phyloP scores from a whole-genome alignment of 2,113 vertebrate genomes.

The Poecilia latipinna region DNA sequence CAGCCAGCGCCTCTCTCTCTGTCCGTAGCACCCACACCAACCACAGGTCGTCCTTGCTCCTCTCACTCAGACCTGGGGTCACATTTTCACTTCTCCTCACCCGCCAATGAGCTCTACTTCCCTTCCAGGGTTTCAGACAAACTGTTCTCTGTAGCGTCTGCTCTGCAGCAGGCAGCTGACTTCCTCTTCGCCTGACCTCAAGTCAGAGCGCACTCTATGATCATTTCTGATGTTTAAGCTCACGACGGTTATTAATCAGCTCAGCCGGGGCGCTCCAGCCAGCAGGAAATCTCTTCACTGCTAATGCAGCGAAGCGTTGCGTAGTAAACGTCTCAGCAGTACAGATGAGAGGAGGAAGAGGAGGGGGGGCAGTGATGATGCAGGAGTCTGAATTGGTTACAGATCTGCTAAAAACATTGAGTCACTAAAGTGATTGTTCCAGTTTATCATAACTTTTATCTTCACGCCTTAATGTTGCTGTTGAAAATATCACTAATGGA shows the following conservation, averaged over 20 bases:
- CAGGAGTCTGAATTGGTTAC: slow-evolving; percentile 7
- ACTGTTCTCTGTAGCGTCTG: slow-evolving; percentile 13
- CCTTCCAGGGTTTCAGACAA: slow-evolving; percentile 5
- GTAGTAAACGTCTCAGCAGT: not conserved
- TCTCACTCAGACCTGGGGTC: slow-evolving; percentile 46
- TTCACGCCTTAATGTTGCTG: too few relatives aligned
- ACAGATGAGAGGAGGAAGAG: not conserved
- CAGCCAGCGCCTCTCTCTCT: slow-evolving; percentile 71
- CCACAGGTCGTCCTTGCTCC: slow-evolving; percentile 12
- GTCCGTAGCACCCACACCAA: slow-evolving; percentile 1
- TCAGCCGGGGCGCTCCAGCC: slow-evolving; percentile 36
- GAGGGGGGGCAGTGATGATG: not conserved
- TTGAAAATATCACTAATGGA: too few relatives aligned
- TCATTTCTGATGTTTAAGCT: not conserved
- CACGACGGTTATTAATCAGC: not conserved
- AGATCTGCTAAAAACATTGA: not conserved
- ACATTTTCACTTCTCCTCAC: not conserved
- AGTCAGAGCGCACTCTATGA: slow-evolving; percentile 40
- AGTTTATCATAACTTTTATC: not conserved
- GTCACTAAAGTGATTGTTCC: not conserved
- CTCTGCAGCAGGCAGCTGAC: not conserved
- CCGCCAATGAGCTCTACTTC: not conserved
- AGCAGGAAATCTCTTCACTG: slow-evolving; percentile 9
- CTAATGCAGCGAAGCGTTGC: not conserved
- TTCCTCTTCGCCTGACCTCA: slow-evolving; percentile 26